phyloP scores from a whole-genome alignment of 2,888 invertebrate species.

The Octonoba sinensis region DNA sequence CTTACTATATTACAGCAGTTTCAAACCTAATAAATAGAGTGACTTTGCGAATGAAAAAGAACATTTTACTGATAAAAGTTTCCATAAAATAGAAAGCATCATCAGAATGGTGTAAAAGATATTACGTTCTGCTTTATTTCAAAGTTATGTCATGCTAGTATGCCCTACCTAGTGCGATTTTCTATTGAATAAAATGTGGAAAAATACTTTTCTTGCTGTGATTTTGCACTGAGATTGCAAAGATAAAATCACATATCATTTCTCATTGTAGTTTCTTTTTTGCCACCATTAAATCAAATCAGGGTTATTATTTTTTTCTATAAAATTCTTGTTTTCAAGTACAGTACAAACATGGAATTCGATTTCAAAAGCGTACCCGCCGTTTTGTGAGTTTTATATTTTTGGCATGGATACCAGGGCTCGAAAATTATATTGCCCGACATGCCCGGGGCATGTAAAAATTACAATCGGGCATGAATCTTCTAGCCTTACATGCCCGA shows the following conservation, averaged over 20 bases:
- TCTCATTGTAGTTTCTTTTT: constrained; percentile 26
- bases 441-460: too few species aligned
- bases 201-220: constrained; percentile 27
- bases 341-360: too few species aligned
- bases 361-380: too few species aligned
- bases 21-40: neutral
- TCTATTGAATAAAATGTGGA: constrained; percentile 32
- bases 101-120: constrained; percentile 34
- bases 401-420: too few species aligned
- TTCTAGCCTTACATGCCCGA: too few species aligned
- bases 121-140: constrained; percentile 42
- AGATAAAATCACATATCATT: constrained; percentile 44
- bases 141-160: constrained; percentile 33
- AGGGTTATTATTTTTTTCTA: too few species aligned
- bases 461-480: too few species aligned
- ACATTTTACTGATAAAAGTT: neutral
- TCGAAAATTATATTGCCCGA: too few species aligned
- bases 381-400: too few species aligned
- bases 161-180: constrained; percentile 8
- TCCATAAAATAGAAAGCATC: neutral
- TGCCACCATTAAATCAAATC: neutral
- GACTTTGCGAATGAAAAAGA: neutral
- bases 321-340: too few species aligned
- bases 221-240: constrained; percentile 18
- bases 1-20: neutral